Evolutionary conservation across 2,797 vertebrate genomes (phyloP).

Genomic region (Karalla daura): DNA sequence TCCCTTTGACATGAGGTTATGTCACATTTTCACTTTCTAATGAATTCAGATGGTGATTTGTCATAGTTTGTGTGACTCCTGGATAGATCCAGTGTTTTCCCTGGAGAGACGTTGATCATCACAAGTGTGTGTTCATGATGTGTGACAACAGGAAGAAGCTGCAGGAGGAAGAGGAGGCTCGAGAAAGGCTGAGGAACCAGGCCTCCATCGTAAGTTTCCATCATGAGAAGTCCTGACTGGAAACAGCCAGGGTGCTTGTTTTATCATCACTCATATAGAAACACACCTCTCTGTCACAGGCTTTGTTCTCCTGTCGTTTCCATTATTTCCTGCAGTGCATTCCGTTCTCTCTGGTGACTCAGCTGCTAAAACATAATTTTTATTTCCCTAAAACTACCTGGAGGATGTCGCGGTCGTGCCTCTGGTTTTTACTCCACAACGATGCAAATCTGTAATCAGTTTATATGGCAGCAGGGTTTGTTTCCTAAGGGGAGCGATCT

Average conservation of each 20-base stretch:
- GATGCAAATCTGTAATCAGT: not conserved
- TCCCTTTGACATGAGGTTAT: too few species aligned
- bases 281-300: not conserved
- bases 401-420: not conserved
- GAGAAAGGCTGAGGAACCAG: constrained; percentile 87
- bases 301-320: not conserved
- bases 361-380: not conserved
- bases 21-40: too few species aligned
- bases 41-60: too few species aligned
- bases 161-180: constrained; percentile 93
- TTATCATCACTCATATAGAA: not conserved
- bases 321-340: too few species aligned
- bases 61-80: too few species aligned
- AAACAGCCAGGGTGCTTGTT: too few species aligned
- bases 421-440: not conserved
- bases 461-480: constrained; percentile 17
- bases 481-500: not conserved
- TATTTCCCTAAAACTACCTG: not conserved
- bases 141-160: constrained; percentile 89
- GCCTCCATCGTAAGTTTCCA: constrained; percentile 86
- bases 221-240: too few species aligned
- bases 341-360: not conserved
- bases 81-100: too few species aligned
- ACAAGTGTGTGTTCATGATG: constrained; percentile 33
- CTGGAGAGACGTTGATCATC: not conserved